Evolutionary conservation across 2,888 invertebrate species (phyloP).

Genomic region (Tridacna crocea): DNA sequence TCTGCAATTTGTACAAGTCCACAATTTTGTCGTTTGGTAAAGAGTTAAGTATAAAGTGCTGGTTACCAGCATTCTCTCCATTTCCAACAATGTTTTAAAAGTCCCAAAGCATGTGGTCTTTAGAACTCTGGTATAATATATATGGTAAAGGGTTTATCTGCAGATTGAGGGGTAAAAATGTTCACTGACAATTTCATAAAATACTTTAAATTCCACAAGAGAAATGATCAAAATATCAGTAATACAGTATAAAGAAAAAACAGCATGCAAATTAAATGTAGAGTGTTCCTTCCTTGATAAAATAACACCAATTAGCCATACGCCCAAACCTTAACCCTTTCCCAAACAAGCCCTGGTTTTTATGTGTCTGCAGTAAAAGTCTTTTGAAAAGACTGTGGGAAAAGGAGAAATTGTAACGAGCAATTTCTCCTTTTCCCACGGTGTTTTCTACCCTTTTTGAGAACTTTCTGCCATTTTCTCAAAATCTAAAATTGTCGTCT

Average conservation of each 20-base stretch:
- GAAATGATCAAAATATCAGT: background rate
- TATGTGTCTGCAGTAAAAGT: too few species aligned
- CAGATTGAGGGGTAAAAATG: too few species aligned
- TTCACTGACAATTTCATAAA: too few species aligned
- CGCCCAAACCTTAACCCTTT: constrained; percentile 14
- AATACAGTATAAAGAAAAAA: background rate
- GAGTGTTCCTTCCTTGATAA: background rate
- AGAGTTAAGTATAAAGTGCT: background rate
- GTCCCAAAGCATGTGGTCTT: background rate
- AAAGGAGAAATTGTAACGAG: too few species aligned
- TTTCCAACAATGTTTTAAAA: background rate
- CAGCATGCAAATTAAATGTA: constrained; percentile 1
- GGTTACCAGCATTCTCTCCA: background rate
- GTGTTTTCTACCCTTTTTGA: too few species aligned
- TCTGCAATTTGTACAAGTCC: too few species aligned
- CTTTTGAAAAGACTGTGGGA: too few species aligned
- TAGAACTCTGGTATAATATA: background rate
- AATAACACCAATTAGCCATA: constrained; percentile 14
- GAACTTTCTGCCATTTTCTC: too few species aligned
- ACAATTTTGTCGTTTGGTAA: too few species aligned
- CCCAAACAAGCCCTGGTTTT: too few species aligned
- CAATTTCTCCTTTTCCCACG: too few species aligned
- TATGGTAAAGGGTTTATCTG: background rate
- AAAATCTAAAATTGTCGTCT: too few species aligned
- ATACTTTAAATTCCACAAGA: background rate